A percentile compares a stretch with the other conserved stretches of the same genome.
phyloP scores from a whole-genome alignment of 1,140 invertebrate species.

The Microvelia longipes region DNA sequence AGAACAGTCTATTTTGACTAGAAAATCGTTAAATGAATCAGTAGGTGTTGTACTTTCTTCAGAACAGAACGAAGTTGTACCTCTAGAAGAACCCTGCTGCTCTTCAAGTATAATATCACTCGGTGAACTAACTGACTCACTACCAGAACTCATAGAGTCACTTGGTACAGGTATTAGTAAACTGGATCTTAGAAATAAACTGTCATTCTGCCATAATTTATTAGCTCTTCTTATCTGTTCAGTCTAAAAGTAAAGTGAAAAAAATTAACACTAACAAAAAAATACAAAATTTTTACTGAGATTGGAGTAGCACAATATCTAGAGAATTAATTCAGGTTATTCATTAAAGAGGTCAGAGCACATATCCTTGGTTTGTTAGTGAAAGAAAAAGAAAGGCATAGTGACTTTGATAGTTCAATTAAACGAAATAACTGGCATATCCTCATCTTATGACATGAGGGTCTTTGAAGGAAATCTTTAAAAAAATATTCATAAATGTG shows the following conservation, averaged over 20 bases:
- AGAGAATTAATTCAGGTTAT: too few species aligned
- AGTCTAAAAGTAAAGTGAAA: conserved; percentile 45
- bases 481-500: too few species aligned
- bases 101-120: background rate
- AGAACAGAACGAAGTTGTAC: conserved; percentile 12
- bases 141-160: conserved; percentile 9
- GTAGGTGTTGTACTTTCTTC: conserved; percentile 26
- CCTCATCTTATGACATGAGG: background rate
- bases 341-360: too few species aligned
- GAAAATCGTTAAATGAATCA: conserved; percentile 59
- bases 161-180: conserved; percentile 20
- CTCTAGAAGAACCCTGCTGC: conserved; percentile 3
- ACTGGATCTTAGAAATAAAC: conserved; percentile 36
- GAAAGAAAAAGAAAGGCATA: too few species aligned
- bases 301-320: too few species aligned
- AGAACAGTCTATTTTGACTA: conserved; percentile 71
- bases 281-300: too few species aligned
- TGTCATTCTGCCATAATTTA: conserved; percentile 73
- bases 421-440: too few species aligned
- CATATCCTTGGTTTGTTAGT: too few species aligned
- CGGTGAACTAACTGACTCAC: background rate
- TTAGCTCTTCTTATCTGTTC: conserved; percentile 79
- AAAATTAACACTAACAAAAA: too few species aligned
- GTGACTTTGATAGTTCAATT: too few species aligned
- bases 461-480: background rate